Percentiles rank a stretch among this genome's conserved stretches.
Conservation (phyloP, 2,797 vertebrate species). For the Tokudaia muenninki region DNA sequence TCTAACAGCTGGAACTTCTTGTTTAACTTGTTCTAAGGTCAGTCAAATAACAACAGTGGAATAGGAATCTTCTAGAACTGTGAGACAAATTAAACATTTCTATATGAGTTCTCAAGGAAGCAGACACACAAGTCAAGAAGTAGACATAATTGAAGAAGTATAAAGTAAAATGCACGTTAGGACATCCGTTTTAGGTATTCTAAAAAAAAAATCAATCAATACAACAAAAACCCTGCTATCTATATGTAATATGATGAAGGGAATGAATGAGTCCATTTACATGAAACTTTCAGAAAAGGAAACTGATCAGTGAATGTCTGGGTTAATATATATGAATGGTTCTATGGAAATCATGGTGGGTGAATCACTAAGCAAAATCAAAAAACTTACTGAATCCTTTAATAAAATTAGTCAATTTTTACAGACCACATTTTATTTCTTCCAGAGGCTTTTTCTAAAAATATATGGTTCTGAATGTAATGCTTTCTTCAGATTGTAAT, state of each 20-base stretch:
- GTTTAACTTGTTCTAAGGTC: neutral
- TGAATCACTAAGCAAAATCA: neutral
- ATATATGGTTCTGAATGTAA: conserved; percentile 84
- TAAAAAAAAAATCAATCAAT: neutral
- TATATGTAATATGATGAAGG: neutral
- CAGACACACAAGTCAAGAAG: neutral
- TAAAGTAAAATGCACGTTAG: neutral
- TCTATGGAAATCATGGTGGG: neutral
- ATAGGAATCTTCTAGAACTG: neutral
- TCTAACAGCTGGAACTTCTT: neutral
- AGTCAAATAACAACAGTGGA: neutral
- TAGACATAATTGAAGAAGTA: neutral
- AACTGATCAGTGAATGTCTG: neutral
- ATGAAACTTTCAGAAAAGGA: neutral
- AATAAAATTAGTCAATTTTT: conserved; percentile 10
- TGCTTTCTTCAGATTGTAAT: conserved; percentile 89
- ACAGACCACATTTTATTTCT: conserved; percentile 92
- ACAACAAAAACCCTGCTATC: neutral
- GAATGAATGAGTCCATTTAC: neutral
- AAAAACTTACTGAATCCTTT: neutral
- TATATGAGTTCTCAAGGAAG: neutral
- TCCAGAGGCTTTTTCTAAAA: conserved; percentile 89
- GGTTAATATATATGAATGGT: neutral
- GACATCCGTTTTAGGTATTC: neutral
- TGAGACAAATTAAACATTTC: neutral